Evolutionary conservation across 2,797 vertebrate genomes (phyloP).

Genomic region (Esox lucius): DNA sequence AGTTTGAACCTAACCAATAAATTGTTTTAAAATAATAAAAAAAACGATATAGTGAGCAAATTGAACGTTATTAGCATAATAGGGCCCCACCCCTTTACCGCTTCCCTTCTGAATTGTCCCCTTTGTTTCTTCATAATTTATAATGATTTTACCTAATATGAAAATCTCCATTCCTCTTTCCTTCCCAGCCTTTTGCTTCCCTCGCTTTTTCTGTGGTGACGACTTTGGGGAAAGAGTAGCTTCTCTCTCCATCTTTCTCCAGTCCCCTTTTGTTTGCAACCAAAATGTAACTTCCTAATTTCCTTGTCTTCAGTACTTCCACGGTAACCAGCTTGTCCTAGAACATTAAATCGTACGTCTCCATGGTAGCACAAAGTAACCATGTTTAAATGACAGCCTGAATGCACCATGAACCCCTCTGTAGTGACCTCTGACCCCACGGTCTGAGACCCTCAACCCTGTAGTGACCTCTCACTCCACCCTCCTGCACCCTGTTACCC

Average conservation of each 20-base stretch:
- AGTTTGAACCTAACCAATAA: neutral
- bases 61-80: too few relatives aligned
- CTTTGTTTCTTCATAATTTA: neutral
- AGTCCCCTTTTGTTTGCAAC: neutral
- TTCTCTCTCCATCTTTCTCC: neutral
- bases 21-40: too few relatives aligned
- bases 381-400: constrained; percentile 20
- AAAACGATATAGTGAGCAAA: neutral
- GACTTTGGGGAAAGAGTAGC: neutral
- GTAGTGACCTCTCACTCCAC: too few relatives aligned
- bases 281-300: neutral
- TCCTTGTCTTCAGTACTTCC: neutral
- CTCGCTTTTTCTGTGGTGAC: neutral
- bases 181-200: neutral
- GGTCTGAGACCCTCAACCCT: too few relatives aligned
- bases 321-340: neutral
- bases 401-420: too few relatives aligned
- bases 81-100: neutral
- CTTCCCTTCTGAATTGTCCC: neutral
- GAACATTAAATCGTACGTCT: neutral
- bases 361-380: constrained; percentile 8
- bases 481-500: too few relatives aligned
- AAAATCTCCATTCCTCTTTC: neutral
- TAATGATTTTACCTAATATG: neutral
- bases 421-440: too few relatives aligned